Evolutionary conservation across 2,888 invertebrate species (phyloP), one percentile per base, ranked within the genome.

Genomic region (Peribatodes rhomboidaria): DNA sequence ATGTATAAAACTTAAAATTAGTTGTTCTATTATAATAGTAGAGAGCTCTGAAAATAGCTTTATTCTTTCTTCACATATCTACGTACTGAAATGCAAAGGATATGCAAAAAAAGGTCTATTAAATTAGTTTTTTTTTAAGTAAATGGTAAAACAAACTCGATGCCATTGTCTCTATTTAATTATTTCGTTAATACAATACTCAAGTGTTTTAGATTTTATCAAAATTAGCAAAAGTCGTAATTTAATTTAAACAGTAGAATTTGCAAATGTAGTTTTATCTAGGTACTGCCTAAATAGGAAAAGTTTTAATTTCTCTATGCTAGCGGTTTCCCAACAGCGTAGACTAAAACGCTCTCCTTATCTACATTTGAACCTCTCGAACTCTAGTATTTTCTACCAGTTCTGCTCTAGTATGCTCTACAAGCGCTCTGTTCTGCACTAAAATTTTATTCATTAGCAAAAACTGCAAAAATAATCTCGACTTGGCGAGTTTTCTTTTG

Each of bases 281-380:
- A n/a, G n/a, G n/a, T n/a, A 33, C n/a, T 27, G 27, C 10, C 58
- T 35, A 66, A 73, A 78, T 73, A 69, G 75, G 65, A 67, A 77
- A 80, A 80, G 77, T 80, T 82, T 77, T 73, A 78, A 74, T 75
- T 74, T 71, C 69, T 63, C 64, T 61, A 57, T 68, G 47, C 59
- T 16, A 55, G 27, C 55, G 35, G 18, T 33, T 46, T 50, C 58
- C 63, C 64, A 49, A 54, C 55, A 55, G 67, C 27, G 49, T 60
- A 22, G 1, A 42, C 41, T 47, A 35, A 37, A 63, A 14, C 7
- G 14, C 31, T 58, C 42, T 49, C 41, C 46, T 61, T 68, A 65
- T 68, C 65, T 65, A 33, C 53, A 49, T 44, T 57, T 55, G 49
- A 62, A 35, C 20, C n/a, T 35, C 35, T 50, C 13, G 20, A 8